Conservation (phyloP, 2,888 invertebrate species). For the Drosophila macrospina region DNA sequence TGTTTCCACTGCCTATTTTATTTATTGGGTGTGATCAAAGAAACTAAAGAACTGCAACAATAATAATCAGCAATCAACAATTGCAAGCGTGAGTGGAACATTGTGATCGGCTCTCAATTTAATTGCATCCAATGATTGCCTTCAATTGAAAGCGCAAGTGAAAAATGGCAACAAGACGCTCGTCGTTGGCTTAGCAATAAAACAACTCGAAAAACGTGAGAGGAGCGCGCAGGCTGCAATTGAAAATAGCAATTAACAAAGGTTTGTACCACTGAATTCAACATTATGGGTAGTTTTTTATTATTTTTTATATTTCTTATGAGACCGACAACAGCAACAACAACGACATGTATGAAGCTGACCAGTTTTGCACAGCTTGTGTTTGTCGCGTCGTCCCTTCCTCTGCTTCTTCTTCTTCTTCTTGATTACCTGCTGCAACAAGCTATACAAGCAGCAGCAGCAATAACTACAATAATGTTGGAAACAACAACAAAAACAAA, state of each 20-base stretch:
- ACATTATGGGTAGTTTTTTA: conserved; percentile 40
- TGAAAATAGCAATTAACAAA: conserved; percentile 35
- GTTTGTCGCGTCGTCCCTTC: conserved; percentile 20
- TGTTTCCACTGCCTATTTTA: background rate
- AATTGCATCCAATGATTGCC: conserved; percentile 58
- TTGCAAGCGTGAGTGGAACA: conserved; percentile 22
- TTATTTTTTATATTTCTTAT: conserved; percentile 21
- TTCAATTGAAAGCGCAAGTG: conserved; percentile 73
- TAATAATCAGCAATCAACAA: conserved; percentile 4
- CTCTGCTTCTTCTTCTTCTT: conserved; percentile 9
- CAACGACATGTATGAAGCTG: conserved; percentile 32
- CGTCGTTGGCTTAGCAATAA: conserved; percentile 8
- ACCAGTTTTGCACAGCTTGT: conserved; percentile 57
- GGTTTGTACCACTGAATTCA: conserved; percentile 47
- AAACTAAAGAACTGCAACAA: conserved; percentile 2
- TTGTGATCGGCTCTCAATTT: conserved; percentile 51
- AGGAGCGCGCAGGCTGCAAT: conserved; percentile 19
- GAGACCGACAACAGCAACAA: conserved; percentile 5
- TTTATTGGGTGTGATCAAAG: conserved; percentile 16
- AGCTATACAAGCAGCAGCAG: conserved; percentile 15
- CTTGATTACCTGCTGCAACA: conserved; percentile 57
- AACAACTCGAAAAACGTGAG: conserved; percentile 25
- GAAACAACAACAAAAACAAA: conserved; percentile 31
- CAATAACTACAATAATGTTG: conserved; percentile 13
- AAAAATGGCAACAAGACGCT: conserved; percentile 41